A percentile compares a stretch with the other conserved stretches of the same genome.
Evolutionary conservation across 2,888 invertebrate genomes (phyloP).

Genomic region (Mimas tiliae): DNA sequence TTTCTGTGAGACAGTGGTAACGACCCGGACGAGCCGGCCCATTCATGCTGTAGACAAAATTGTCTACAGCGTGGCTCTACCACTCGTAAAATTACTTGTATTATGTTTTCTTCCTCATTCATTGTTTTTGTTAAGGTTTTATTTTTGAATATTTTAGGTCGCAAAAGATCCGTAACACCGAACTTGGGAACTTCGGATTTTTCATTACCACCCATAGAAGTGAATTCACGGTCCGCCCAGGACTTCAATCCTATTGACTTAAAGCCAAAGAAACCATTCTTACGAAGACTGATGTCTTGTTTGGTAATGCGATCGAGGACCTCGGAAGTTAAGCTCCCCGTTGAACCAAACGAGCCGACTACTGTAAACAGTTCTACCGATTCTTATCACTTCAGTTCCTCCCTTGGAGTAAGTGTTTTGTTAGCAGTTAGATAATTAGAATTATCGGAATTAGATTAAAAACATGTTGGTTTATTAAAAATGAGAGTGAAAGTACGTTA

Average conservation of each 20-base stretch:
- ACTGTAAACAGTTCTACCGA: constrained; percentile 60
- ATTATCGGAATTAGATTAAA: background rate
- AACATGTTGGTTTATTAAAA: background rate
- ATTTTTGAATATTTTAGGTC: constrained; percentile 48
- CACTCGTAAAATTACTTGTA: too few species aligned
- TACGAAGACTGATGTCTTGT: constrained; percentile 69
- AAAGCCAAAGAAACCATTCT: constrained; percentile 62
- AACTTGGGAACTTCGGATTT: constrained; percentile 69
- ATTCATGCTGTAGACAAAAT: too few species aligned
- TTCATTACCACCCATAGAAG: constrained; percentile 56
- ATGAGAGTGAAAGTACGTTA: background rate
- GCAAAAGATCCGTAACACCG: constrained; percentile 60
- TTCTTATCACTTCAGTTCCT: constrained; percentile 70
- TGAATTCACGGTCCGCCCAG: constrained; percentile 35
- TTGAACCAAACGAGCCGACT: constrained; percentile 33
- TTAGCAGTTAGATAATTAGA: background rate
- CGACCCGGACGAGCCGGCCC: too few species aligned
- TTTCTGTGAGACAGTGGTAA: too few species aligned
- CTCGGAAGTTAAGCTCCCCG: constrained; percentile 46
- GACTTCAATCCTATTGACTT: constrained; percentile 35
- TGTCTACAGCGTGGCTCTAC: too few species aligned
- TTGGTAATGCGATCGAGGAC: constrained; percentile 60
- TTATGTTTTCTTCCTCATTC: too few species aligned
- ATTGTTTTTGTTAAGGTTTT: too few species aligned
- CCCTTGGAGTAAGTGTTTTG: constrained; percentile 63